These are phyloP conservation scores for Galaxias olidus DNA, from an alignment of 2,797 vertebrate species.

Conservation along the genomic window DNA sequence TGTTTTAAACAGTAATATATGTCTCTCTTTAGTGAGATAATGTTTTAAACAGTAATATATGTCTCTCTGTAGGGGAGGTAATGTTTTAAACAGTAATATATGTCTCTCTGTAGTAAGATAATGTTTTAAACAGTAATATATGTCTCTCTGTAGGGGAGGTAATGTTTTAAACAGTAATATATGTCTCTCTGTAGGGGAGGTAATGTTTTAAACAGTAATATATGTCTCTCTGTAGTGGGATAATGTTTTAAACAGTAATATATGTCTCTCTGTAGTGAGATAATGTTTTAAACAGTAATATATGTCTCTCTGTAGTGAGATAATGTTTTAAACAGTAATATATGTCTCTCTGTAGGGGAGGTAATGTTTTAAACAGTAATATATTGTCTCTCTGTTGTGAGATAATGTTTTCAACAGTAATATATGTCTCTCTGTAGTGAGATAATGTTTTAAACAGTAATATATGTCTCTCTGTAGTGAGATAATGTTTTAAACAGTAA, in stretches of 20 bases:
- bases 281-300: neutral
- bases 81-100: neutral
- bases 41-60: neutral
- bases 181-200: too few relatives aligned
- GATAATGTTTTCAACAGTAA: neutral
- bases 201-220: neutral
- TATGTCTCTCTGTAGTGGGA: too few relatives aligned
- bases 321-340: neutral
- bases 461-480: too few relatives aligned
- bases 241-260: neutral
- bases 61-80: too few relatives aligned
- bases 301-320: too few relatives aligned
- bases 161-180: neutral
- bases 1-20: neutral
- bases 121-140: neutral
- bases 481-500: neutral
- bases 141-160: too few relatives aligned
- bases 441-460: neutral
- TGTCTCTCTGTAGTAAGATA: too few relatives aligned
- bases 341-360: too few relatives aligned
- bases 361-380: neutral
- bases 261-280: too few relatives aligned
- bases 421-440: too few relatives aligned
- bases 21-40: too few relatives aligned
- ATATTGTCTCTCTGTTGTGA: too few relatives aligned